These are phyloP conservation scores for Caenorhabditis plicata DNA, from an alignment of 2,888 invertebrate genomes.

Conservation along the genomic window DNA sequence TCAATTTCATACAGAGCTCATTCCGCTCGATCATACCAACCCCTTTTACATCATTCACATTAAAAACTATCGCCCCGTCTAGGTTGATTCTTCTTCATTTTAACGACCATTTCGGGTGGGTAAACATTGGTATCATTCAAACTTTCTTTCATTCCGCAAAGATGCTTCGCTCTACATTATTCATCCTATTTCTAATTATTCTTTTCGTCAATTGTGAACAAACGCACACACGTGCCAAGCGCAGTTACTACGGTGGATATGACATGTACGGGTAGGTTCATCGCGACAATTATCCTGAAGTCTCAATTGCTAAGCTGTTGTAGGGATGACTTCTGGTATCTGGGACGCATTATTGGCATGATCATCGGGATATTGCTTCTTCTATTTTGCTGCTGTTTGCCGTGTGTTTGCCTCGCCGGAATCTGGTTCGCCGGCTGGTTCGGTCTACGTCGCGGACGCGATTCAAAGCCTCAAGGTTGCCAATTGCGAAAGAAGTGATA, in stretches of 20 bases:
- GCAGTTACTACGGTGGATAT: slow-evolving; percentile 45
- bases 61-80: too few species aligned
- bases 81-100: too few species aligned
- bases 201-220: background rate
- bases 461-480: background rate
- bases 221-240: slow-evolving; percentile 17
- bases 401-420: slow-evolving; percentile 60
- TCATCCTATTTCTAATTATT: too few species aligned
- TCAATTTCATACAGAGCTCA: too few species aligned
- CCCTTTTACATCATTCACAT: too few species aligned
- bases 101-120: too few species aligned
- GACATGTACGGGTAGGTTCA: slow-evolving; percentile 41
- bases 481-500: background rate
- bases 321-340: slow-evolving; percentile 61
- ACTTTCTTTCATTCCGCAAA: too few species aligned
- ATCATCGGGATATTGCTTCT: slow-evolving; percentile 55
- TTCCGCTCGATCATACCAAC: too few species aligned
- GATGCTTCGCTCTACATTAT: too few species aligned
- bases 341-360: slow-evolving; percentile 62
- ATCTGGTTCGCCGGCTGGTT: slow-evolving; percentile 65
- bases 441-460: slow-evolving; percentile 40
- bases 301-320: slow-evolving; percentile 10
- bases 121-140: too few species aligned
- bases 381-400: slow-evolving; percentile 58
- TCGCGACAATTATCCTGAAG: background rate